Base-by-base conservation (phyloP, 2,888 invertebrate genomes). In the Scaptomyza tumidula region DNA sequence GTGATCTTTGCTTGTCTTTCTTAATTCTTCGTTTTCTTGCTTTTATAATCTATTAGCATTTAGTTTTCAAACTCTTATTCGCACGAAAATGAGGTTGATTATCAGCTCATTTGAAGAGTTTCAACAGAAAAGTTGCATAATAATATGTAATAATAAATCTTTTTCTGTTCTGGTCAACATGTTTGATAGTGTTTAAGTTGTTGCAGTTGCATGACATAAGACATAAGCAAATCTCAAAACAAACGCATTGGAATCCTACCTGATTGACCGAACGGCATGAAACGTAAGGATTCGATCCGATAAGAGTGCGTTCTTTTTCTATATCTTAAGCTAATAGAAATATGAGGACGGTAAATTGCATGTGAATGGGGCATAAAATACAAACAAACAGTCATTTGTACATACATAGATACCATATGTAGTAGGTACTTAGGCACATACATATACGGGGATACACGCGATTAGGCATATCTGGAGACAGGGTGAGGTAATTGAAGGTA, bases 301-400 rank as follows among this genome's bases (percentile, higher is more conserved):
- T 80, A 80, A 80, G 88, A 50, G 39, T n/a, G 13, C 10, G 58
- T 19, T 19, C 48, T 33, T 44, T 44, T 3, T 9, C 69, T 71
- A 82, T 85, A 86, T 85, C 80, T 75, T 64, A 54, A 72, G 63
- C 81, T 73, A 81, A 86, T 82, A 79, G 55, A 59, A 45, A 39
- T 39, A 54, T 54, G 63, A 86, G 71, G 82, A 73, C 62, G 60
- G 60, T 60, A 70, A 81, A 81, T 88, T 83, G 78, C 84, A 80
- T 80, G 72, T 63, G 83, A 78, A 80, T 65, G 39, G 58, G 44
- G 16, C 60, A 63, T 44, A 52, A 56, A 29, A 33, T 35, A 27
- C 11, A 29, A 1, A 44, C 14, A 14, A 39, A 39, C 39, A 39
- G n/a, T 4, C 29, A 49, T n/a, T n/a, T n/a, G n/a, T 16, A 37